These are phyloP conservation scores for Phalacrocorax pelagicus DNA, from an alignment of 2,113 vertebrate species.

Conservation along the genomic window DNA sequence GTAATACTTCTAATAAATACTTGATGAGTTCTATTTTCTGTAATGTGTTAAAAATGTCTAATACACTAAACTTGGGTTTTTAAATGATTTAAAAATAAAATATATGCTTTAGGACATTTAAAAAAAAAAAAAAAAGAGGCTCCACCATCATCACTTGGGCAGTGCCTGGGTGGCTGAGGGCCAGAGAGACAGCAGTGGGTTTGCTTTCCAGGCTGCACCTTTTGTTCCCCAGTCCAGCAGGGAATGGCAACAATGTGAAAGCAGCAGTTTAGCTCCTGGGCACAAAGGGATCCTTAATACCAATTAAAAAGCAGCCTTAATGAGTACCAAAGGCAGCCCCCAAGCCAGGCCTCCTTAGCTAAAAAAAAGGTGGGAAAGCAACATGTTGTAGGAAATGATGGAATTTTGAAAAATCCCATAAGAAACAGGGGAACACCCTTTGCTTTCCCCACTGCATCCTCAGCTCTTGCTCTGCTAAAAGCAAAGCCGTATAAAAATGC, in stretches of 20 bases:
- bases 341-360: slow-evolving; percentile 18
- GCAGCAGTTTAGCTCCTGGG: slow-evolving; percentile 30
- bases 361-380: not conserved
- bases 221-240: slow-evolving; percentile 22
- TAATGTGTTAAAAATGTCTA: not conserved
- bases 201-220: slow-evolving; percentile 44
- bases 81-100: not conserved
- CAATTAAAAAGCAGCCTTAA: slow-evolving; percentile 54
- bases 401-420: slow-evolving; percentile 51
- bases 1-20: not conserved
- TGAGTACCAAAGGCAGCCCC: slow-evolving; percentile 31
- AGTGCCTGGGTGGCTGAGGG: not conserved
- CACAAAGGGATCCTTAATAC: slow-evolving; percentile 48
- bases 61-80: not conserved
- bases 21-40: not conserved
- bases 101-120: not conserved
- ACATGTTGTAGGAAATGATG: slow-evolving; percentile 52
- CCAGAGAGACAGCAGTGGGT: not conserved
- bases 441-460: slow-evolving; percentile 15
- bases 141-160: not conserved
- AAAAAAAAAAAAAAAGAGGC: not conserved
- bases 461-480: not conserved
- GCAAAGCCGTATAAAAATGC: not conserved
- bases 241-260: slow-evolving; percentile 45
- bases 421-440: slow-evolving; percentile 40